Evolutionary conservation across 2,888 invertebrate genomes (phyloP), one percentile per base, ranked within the genome.

Genomic region (Theretra japonica): DNA sequence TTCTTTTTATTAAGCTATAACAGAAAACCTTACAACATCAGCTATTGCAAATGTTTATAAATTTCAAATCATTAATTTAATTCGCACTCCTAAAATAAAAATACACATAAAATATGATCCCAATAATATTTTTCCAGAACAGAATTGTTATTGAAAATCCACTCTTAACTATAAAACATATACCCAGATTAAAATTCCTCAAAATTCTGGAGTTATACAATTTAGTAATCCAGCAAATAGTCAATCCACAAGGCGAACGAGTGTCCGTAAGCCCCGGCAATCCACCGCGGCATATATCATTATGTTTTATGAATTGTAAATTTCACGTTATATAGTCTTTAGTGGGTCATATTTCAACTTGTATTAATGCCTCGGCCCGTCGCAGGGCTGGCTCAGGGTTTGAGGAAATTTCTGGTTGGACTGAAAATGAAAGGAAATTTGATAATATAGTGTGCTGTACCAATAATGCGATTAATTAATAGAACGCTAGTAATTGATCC

Each of bases 251-350:
- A 70, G 70, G 68, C 68, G 48, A 68, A 70, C 68, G 70, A 65
- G 53, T 48, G 48, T 57, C 53, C 62, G 48, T 50, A 50, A 56
- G 65, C 62, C 58, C 72, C 28, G 58, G 62, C 71, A 30, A 65
- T 70, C 70, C 72, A 70, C 72, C 68, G 57, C 72, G 60, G 60
- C 75, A 81, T 94, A 91, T 91, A 93, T 92, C 93, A 93, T 90
- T 88, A 86, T 82, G 88, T 92, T 93, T 93, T 93, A 94, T 94
- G 94, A 93, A 93, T 94, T 93, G 93, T 94, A 93, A 93, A 93
- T 93, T 93, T 90, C 82, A 88, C 91, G 90, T 91, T 92, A 92
- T 93, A 92, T 87, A 90, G 92, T 93, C 90, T 93, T 93, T 93
- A 93, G 91, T 91, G 89, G 85, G 91, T 86, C 86, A 90, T 92